Evolutionary conservation across 2,888 invertebrate genomes (phyloP).

Genomic region (Lysandra coridon): DNA sequence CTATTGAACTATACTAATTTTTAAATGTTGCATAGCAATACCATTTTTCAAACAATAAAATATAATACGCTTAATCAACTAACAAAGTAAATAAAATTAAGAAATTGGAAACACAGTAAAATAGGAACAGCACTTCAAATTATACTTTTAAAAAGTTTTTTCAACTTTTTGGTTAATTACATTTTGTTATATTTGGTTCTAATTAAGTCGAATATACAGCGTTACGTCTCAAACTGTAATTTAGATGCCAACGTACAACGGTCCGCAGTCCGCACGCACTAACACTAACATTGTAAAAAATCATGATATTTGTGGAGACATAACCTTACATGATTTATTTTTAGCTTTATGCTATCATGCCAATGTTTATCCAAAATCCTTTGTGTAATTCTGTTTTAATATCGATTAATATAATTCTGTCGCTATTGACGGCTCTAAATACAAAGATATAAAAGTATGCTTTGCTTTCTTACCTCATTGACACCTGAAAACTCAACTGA

Average conservation of each 20-base stretch:
- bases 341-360: constrained; percentile 63
- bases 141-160: neutral
- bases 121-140: neutral
- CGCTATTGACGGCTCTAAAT: constrained; percentile 55
- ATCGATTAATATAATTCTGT: neutral
- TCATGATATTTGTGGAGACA: constrained; percentile 52
- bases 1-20: too few species aligned
- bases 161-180: neutral
- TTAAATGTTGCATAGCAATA: neutral
- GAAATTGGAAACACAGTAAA: neutral
- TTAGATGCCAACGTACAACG: neutral
- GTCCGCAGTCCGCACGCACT: neutral
- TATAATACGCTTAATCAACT: neutral
- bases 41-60: neutral
- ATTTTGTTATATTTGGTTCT: neutral
- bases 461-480: constrained; percentile 78
- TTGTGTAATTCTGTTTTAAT: neutral
- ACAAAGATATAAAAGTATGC: constrained; percentile 65
- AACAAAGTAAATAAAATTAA: neutral
- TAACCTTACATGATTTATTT: constrained; percentile 73
- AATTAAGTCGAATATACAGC: neutral
- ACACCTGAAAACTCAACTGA: constrained; percentile 78
- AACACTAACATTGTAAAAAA: constrained; percentile 28
- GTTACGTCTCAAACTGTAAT: neutral
- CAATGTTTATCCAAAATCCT: constrained; percentile 12